These are phyloP conservation scores for Rhadinocentrus ornatus DNA, from an alignment of 2,797 vertebrate species.

Conservation along the genomic window DNA sequence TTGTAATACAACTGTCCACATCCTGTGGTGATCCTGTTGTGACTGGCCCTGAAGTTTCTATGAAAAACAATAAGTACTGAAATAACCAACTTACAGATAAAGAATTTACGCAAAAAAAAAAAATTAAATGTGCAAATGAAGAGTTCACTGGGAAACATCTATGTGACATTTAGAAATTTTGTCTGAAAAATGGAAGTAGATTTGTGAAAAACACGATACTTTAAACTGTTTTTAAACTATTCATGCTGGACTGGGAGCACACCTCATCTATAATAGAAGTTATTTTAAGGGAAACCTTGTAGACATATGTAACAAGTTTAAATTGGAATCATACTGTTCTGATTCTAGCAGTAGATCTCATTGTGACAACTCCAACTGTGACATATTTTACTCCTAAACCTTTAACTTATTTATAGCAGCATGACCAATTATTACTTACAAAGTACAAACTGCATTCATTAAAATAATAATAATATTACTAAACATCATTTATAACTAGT, in stretches of 20 bases:
- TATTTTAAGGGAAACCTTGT: neutral
- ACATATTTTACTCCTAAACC: conserved; percentile 11
- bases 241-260: neutral
- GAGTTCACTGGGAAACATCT: conserved; percentile 22
- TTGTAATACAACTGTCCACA: conserved; percentile 44
- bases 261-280: neutral
- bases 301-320: neutral
- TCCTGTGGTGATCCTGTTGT: conserved; percentile 48
- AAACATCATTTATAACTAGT: conserved; percentile 20
- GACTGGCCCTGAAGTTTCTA: conserved; percentile 18
- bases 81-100: conserved; percentile 18
- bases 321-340: neutral
- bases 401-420: conserved; percentile 5
- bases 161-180: conserved; percentile 6
- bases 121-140: neutral
- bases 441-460: neutral
- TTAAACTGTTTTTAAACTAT: too few relatives aligned
- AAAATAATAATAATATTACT: conserved; percentile 13
- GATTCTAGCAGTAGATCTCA: conserved; percentile 18
- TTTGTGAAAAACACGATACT: neutral
- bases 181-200: conserved; percentile 1
- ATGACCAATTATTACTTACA: neutral
- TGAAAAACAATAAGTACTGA: conserved; percentile 26
- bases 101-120: conserved; percentile 28
- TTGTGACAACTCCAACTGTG: neutral